These are phyloP conservation scores for Machimus atricapillus DNA, from an alignment of 2,888 invertebrate genomes.

Conservation along the genomic window DNA sequence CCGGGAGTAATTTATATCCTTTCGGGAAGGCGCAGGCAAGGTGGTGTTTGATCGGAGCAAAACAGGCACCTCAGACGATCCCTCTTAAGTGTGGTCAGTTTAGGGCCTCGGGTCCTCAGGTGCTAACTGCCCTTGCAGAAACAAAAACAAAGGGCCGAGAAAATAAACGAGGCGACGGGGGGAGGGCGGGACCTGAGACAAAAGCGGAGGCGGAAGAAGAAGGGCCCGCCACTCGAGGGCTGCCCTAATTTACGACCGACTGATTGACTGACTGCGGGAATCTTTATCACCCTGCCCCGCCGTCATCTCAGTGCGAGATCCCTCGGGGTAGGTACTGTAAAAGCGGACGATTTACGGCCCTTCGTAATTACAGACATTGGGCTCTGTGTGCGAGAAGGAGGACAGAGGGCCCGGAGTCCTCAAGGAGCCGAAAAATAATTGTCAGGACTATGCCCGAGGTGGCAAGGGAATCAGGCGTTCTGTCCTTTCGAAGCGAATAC, in stretches of 20 bases:
- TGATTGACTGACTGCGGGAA: constrained; percentile 11
- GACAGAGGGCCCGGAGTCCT: not conserved
- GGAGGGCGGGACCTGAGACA: not conserved
- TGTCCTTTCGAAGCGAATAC: not conserved
- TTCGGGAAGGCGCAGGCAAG: not conserved
- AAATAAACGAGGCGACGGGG: not conserved
- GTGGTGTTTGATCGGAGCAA: constrained; percentile 1
- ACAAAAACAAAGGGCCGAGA: not conserved
- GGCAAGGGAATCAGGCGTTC: not conserved
- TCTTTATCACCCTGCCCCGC: not conserved
- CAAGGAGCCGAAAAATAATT: not conserved
- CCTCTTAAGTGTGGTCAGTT: constrained; percentile 18
- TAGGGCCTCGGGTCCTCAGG: not conserved
- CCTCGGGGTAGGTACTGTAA: constrained; percentile 2
- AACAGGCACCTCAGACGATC: not conserved
- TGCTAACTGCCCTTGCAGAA: constrained; percentile 1
- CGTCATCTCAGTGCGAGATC: constrained; percentile 8
- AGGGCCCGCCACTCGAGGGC: not conserved
- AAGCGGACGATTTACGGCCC: not conserved
- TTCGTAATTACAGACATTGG: not conserved
- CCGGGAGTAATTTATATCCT: not conserved
- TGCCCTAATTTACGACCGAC: constrained; percentile 7
- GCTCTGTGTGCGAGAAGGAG: not conserved
- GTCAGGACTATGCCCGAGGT: not conserved
- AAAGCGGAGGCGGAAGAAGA: not conserved